phyloP scores from a whole-genome alignment of 2,888 invertebrate genomes.

The Drosophila stalkeri region DNA sequence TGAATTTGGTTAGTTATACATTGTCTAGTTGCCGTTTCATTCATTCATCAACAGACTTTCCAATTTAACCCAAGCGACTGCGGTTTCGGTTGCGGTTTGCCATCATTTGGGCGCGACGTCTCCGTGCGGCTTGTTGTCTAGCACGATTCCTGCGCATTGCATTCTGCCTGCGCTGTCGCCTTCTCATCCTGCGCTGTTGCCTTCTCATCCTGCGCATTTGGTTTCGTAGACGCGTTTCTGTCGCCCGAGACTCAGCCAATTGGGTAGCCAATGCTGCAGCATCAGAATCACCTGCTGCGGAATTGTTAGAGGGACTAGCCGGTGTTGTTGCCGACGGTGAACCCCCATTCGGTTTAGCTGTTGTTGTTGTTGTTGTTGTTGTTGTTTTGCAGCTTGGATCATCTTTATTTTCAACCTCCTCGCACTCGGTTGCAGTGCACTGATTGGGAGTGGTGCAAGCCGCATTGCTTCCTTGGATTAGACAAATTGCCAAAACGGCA shows the following conservation, averaged over 20 bases:
- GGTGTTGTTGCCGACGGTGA: neutral
- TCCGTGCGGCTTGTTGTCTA: neutral
- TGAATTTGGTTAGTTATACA: neutral
- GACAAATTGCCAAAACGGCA: constrained; percentile 18
- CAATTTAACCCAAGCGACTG: neutral
- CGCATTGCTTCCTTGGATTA: constrained; percentile 4
- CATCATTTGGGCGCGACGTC: neutral
- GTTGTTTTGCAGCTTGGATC: neutral
- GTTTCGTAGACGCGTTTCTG: neutral
- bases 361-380: neutral
- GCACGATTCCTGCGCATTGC: neutral
- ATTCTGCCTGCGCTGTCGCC: neutral
- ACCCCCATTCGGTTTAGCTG: rapidly evolving
- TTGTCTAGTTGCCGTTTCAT: neutral
- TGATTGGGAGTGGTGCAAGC: too few species aligned
- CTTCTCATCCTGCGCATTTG: neutral
- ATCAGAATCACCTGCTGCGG: neutral
- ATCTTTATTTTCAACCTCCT: neutral
- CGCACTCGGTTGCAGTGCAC: constrained; percentile 7
- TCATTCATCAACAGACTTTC: neutral
- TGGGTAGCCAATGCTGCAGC: neutral
- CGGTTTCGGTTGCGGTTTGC: neutral
- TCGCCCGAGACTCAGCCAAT: neutral
- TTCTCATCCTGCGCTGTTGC: neutral
- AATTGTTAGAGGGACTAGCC: neutral